phyloP scores from a whole-genome alignment of 2,113 vertebrate genomes.

The Dendrocopos noguchii region DNA sequence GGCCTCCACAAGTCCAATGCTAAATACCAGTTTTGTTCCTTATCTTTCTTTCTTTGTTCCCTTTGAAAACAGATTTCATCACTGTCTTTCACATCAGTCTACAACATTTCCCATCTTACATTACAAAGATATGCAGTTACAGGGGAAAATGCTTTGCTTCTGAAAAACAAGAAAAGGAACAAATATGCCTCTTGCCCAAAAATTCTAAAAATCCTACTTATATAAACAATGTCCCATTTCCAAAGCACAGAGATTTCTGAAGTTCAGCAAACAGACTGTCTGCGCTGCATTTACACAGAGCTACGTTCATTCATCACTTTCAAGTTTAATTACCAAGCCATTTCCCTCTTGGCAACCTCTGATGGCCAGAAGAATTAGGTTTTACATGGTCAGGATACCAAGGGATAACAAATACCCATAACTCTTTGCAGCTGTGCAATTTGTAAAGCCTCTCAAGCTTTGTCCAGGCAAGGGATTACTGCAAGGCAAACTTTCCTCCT shows the following conservation, averaged over 20 bases:
- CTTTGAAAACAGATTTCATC: background rate
- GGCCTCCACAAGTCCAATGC: background rate
- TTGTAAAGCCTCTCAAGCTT: conserved; percentile 50
- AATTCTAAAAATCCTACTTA: conserved; percentile 67
- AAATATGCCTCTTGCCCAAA: conserved; percentile 43
- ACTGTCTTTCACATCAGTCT: background rate
- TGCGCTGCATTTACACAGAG: conserved; percentile 52
- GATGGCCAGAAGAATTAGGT: conserved; percentile 61
- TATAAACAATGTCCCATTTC: conserved; percentile 59
- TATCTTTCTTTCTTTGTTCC: accelerated
- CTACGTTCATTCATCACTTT: conserved; percentile 64
- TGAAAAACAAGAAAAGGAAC: conserved; percentile 62
- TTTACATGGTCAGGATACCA: conserved; percentile 53
- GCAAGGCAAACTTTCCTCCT: conserved; percentile 11
- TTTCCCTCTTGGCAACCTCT: conserved; percentile 65
- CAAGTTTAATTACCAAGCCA: conserved; percentile 61
- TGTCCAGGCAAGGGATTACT: background rate
- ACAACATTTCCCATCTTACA: conserved; percentile 2
- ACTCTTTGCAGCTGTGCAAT: conserved; percentile 59
- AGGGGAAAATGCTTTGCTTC: conserved; percentile 25
- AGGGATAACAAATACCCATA: conserved; percentile 55
- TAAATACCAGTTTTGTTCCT: background rate
- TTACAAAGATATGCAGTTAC: background rate
- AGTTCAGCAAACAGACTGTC: conserved; percentile 61
- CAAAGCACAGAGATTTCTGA: conserved; percentile 62